A percentile compares a stretch with the other conserved stretches of the same genome.
Conservation (phyloP, 2,113 vertebrate species). For the Ctenomys sociabilis region DNA sequence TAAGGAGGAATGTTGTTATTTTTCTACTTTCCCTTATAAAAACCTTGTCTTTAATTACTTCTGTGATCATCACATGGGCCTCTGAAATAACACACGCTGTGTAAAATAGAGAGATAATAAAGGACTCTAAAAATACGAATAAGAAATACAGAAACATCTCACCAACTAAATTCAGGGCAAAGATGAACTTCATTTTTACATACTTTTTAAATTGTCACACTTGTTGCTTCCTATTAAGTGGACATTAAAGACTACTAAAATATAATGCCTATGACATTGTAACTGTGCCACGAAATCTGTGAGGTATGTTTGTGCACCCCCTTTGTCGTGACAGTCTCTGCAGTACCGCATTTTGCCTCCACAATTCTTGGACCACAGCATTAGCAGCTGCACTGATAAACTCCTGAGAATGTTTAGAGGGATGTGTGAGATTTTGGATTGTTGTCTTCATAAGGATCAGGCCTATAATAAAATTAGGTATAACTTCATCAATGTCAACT, state of each 20-base stretch:
- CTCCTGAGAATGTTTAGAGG: not conserved
- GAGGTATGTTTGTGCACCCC: not conserved
- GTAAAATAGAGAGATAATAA: not conserved
- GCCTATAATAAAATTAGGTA: conserved; percentile 24
- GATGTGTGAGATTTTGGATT: not conserved
- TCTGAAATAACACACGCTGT: not conserved
- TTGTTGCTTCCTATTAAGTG: not conserved
- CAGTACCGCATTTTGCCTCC: not conserved
- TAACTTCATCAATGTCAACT: not conserved
- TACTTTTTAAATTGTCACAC: not conserved
- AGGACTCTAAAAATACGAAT: not conserved
- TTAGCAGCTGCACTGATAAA: not conserved
- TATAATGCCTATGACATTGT: not conserved
- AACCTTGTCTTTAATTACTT: not conserved
- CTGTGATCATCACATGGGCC: not conserved
- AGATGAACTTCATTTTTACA: not conserved
- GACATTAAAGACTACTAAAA: not conserved
- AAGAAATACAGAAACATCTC: not conserved
- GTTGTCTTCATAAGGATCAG: not conserved
- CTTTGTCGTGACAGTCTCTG: not conserved
- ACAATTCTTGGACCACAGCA: not conserved
- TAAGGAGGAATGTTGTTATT: not conserved
- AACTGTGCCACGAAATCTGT: not conserved
- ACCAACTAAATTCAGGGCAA: not conserved
- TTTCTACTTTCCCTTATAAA: not conserved